Evolutionary conservation across 2,888 invertebrate species (phyloP), one percentile per base, ranked within the genome.

Genomic region (Trachelus tabidus): DNA sequence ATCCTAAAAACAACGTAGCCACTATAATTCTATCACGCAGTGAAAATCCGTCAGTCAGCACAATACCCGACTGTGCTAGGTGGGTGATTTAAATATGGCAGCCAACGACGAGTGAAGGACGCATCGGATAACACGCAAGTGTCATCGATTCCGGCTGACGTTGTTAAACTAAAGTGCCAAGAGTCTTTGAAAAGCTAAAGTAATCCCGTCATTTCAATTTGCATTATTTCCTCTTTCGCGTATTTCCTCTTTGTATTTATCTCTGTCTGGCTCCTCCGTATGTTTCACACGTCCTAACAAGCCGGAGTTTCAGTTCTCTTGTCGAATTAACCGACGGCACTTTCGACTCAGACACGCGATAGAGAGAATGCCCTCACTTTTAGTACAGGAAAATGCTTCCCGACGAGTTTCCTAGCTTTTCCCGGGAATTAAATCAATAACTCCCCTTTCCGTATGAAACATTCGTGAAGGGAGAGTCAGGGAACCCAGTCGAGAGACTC

Each of bases 351-450:
- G 23, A 56, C 56, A 56, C 56, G 4, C 2, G 56, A 23, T 6
- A 23, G 9, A 23, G 9, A 40, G 23, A 56, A 56, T 15, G 15
- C 23, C 23, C 56, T 23, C 56, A 15, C 56, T 56, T 56, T 56
- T 56, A 56, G 23, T 56, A 23, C 23, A 56, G 9, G 40, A 56
- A 56, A 56, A 23, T 2, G 23, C 56, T 56, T 56, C 56, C 4
- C 56, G 23, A 56, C 9, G 56, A 15, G 15, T 56, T 56, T 83
- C 80, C 86, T 86, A 84, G 83, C 85, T 89, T 89, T 90, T 90
- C 89, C 88, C 89, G 85, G 86, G 88, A 89, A 90, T 89, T 88
- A 87, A 91, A 91, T 91, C 90, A 89, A 90, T 90, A 90, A 89
- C 87, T 87, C 87, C 86, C 87, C 75, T 83, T 88, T 87, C 85